A percentile compares a stretch with the other conserved stretches of the same genome.
Evolutionary conservation across 2,888 invertebrate species (phyloP).

Genomic region (Ischnura elegans): DNA sequence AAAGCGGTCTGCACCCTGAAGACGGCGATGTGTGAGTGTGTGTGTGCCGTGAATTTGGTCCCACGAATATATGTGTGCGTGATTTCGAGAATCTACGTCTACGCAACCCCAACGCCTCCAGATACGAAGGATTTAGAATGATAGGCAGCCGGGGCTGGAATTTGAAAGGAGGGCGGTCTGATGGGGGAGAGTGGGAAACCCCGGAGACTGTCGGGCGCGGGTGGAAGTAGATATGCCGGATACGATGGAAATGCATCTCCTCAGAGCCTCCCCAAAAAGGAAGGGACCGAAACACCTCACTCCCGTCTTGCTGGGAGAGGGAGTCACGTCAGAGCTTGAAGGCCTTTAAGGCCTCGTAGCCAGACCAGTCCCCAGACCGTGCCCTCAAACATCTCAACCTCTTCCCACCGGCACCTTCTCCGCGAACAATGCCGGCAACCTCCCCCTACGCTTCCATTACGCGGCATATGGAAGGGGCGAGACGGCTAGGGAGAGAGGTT

Average conservation of each 20-base stretch:
- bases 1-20: not conserved
- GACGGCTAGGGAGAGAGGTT: not conserved
- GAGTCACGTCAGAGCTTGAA: conserved; percentile 52
- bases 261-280: conserved; percentile 36
- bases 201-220: not conserved
- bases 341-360: not conserved
- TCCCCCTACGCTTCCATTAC: not conserved
- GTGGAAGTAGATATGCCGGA: conserved; percentile 36
- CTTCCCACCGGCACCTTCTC: not conserved
- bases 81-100: not conserved
- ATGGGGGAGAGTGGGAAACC: not conserved
- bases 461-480: conserved; percentile 39
- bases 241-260: conserved; percentile 59
- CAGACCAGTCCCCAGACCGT: not conserved
- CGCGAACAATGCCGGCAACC: not conserved
- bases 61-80: not conserved
- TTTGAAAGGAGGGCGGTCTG: too few relatives aligned
- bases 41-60: too few relatives aligned
- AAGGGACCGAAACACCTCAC: not conserved
- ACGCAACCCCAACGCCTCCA: not conserved
- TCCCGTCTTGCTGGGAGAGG: not conserved
- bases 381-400: conserved; percentile 23
- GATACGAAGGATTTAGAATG: conserved; percentile 44
- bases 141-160: not conserved
- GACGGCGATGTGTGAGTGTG: not conserved